phyloP scores from a whole-genome alignment of 2,113 vertebrate species.

The Callipepla californica region DNA sequence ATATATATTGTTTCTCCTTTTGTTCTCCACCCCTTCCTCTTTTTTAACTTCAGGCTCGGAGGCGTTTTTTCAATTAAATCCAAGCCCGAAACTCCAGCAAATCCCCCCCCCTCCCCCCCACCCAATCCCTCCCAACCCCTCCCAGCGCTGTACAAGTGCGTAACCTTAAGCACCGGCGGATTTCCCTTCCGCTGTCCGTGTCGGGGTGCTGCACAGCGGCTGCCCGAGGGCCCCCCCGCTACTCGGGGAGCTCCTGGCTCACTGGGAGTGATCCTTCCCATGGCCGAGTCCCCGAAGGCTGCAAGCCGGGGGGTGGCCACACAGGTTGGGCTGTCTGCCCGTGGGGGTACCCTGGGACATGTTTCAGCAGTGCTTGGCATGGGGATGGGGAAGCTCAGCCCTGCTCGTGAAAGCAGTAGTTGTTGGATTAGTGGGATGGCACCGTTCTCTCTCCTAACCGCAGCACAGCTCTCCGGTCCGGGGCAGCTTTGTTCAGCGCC shows the following conservation, averaged over 20 bases:
- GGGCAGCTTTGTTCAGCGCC: background rate
- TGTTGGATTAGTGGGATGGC: fast-evolving
- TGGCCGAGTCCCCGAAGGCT: background rate
- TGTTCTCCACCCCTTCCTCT: fast-evolving
- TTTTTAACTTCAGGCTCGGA: slow-evolving; percentile 21
- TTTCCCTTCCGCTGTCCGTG: slow-evolving; percentile 35
- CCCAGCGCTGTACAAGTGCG: slow-evolving; percentile 54
- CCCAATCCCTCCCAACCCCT: no score
- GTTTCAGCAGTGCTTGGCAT: background rate
- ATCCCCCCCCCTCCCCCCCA: slow-evolving; percentile 1
- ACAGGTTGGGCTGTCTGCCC: background rate
- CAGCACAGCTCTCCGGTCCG: background rate
- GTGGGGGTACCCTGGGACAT: background rate
- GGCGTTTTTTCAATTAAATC: slow-evolving; percentile 41
- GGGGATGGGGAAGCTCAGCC: background rate
- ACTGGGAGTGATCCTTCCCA: slow-evolving; percentile 40
- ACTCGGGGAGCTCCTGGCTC: slow-evolving; percentile 60
- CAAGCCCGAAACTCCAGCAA: slow-evolving; percentile 58
- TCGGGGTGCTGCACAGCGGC: background rate
- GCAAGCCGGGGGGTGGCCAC: background rate
- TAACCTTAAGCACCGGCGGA: slow-evolving; percentile 65
- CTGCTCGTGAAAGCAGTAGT: background rate
- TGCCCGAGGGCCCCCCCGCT: background rate
- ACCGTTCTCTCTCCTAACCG: background rate
- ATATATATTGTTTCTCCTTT: no score